Conservation (phyloP, 1,140 invertebrate species). For the Eumaeus atala region DNA sequence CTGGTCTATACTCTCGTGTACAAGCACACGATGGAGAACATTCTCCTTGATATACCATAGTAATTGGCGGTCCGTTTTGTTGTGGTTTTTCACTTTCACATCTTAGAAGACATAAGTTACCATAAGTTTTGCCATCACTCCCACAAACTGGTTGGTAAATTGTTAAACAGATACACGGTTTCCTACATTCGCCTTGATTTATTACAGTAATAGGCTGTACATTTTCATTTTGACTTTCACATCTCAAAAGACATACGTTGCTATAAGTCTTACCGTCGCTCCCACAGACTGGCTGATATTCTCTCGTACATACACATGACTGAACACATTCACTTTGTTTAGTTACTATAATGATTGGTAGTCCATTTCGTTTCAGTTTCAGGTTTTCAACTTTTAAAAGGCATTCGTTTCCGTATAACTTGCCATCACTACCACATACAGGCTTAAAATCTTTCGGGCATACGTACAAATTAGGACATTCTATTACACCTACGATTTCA, state of each 20-base stretch:
- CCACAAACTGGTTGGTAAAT: slow-evolving; percentile 28
- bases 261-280: slow-evolving; percentile 32
- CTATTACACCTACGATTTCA: slow-evolving; percentile 16
- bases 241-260: slow-evolving; percentile 24
- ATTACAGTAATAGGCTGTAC: slow-evolving; percentile 15
- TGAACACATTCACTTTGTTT: slow-evolving; percentile 79
- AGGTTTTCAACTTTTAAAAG: slow-evolving; percentile 15
- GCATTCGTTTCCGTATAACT: slow-evolving; percentile 33
- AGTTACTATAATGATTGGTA: slow-evolving; percentile 64
- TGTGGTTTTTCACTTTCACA: slow-evolving; percentile 19
- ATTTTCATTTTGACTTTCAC: slow-evolving; percentile 22
- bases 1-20: slow-evolving; percentile 64
- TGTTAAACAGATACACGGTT: slow-evolving; percentile 22
- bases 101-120: slow-evolving; percentile 23
- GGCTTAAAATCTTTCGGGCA: slow-evolving; percentile 20
- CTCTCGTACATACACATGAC: slow-evolving; percentile 72
- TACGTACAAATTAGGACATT: slow-evolving; percentile 20
- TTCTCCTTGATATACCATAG: background rate
- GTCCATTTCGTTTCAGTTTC: background rate
- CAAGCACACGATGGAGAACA: background rate
- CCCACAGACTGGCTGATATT: slow-evolving; percentile 80
- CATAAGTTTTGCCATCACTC: slow-evolving; percentile 23
- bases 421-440: slow-evolving; percentile 30
- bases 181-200: slow-evolving; percentile 22
- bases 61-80: background rate